Evolutionary conservation across 2,797 vertebrate species (phyloP).

Genomic region (Malacoctenus gilli): DNA sequence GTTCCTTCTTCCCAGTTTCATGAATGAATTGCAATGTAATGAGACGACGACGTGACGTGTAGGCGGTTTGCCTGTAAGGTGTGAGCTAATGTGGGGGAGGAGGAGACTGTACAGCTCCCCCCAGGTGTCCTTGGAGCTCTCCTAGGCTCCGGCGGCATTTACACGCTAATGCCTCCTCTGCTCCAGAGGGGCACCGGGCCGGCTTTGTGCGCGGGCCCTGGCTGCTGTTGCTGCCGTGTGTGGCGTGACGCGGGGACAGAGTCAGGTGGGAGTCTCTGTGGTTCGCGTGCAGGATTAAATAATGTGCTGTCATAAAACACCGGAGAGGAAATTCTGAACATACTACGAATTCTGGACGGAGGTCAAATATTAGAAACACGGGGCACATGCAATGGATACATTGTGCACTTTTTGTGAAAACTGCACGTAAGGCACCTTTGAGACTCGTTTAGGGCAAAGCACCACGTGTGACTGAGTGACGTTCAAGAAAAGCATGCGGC

Average conservation of each 20-base stretch:
- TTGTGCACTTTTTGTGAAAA: constrained; percentile 10
- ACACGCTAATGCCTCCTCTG: constrained; percentile 49
- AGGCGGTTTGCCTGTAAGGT: constrained; percentile 32
- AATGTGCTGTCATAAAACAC: constrained; percentile 44
- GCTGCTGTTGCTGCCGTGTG: constrained; percentile 36
- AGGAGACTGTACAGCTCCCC: constrained; percentile 53
- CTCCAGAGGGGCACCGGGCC: constrained; percentile 20
- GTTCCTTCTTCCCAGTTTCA: constrained; percentile 30
- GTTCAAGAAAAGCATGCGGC: no score
- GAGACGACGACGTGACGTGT: constrained; percentile 45
- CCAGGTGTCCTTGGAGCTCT: constrained; percentile 59
- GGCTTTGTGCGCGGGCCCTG: constrained; percentile 50
- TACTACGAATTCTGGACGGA: constrained; percentile 15
- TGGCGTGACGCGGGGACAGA: constrained; percentile 49
- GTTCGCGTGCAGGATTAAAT: constrained; percentile 51
- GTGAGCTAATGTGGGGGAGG: constrained; percentile 42
- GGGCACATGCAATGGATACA: constrained; percentile 1
- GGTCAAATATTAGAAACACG: constrained; percentile 10
- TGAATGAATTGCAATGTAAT: constrained; percentile 70
- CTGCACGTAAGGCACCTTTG: constrained; percentile 11
- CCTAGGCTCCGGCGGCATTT: constrained; percentile 59
- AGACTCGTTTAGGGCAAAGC: no score
- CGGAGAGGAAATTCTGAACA: constrained; percentile 37
- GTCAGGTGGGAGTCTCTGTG: constrained; percentile 16
- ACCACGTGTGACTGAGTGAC: no score